Base-by-base conservation (phyloP, 2,888 invertebrate species). In the Apoda limacodes region DNA sequence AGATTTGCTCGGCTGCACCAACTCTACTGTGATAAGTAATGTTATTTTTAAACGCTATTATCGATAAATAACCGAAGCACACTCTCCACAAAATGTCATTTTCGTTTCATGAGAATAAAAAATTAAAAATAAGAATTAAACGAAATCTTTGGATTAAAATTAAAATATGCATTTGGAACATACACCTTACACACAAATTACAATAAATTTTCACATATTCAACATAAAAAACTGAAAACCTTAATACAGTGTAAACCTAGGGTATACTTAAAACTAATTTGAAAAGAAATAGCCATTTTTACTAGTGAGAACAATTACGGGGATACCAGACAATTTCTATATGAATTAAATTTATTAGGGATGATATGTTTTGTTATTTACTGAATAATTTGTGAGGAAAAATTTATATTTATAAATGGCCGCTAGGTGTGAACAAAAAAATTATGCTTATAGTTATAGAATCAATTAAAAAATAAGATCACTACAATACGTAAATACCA, bases 401-500 rank as follows among this genome's bases (percentile, higher is more conserved):
- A 63, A 56, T 58, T 60, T 62, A 55, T 61, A 56, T 58, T 60
- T 62, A 55, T 61, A 61, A 72, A 75, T 72, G 76, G 76, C 74
- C 67, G 67, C 64, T 62, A 53, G n/a, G 63, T 52, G 60, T 58
- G 67, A 69, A 17, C 17, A 17, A 74, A 69, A 63, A 65, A 70
- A 76, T 75, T 80, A 80, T 78, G 74, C 80, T 80, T 80, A 80
- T 55, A 76, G 65, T 72, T 72, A 75, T 63, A 75, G 64, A 74
- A 74, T 68, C 65, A 74, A 66, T 64, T 66, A 65, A 70, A 70
- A 75, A 72, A 72, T 71, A 74, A 74, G 68, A 74, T 68, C 61
- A 68, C 75, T 78, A 78, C 72, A 74, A 80, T 80, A 81, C 72
- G 76, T 80, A 81, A 80, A 81, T 81, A 81, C 78, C 80, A 76